Base-by-base conservation (phyloP, 2,797 vertebrate species). In the Brachymystax lenok region DNA sequence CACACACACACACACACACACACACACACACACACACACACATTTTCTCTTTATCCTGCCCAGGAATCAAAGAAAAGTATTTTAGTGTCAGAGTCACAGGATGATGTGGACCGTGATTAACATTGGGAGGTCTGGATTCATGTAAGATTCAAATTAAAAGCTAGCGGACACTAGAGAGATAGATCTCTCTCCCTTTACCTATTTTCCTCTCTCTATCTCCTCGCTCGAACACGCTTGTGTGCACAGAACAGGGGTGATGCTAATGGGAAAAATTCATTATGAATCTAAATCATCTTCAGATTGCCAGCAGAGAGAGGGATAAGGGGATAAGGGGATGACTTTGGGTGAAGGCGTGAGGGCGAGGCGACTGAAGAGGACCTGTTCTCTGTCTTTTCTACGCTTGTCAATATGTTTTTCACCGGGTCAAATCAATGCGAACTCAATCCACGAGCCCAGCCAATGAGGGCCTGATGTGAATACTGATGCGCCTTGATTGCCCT, bases 341-440 rank as follows among this genome's bases (percentile, higher is more conserved):
- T 84, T 79, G 27, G 64, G 4, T 10, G 1, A 33, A 14, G 66
- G 74, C 79, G 28, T n/a, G 68, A 79, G 80, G 82, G 71, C 30
- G 73, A 35, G 82, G 71, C 77, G 72, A 1, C 28, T 77, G 56
- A 73, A 71, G 74, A 80, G 59, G 21, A 63, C 59, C 59, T 67
- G 78, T 52, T 12, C 78, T 21, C 8, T 50, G 63, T 88, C 73
- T 81, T 69, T 63, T 52, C 5, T 7, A 21, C 6, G 19, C 83
- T 84, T 87, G 84, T 90, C 86, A 46, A 69, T 80, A 46, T 80
- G 79, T 80, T 87, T 87, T 74, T 86, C 75, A 69, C 64, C 69
- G 69, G 19, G 64, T 74, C 54, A 74, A 79, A 91, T 92, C 87
- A 88, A 88, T 86, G 86, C 82, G 88, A 85, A 88, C 80, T 78